Conservation (phyloP, 2,113 vertebrate species). For the Lampris megalopsis region DNA sequence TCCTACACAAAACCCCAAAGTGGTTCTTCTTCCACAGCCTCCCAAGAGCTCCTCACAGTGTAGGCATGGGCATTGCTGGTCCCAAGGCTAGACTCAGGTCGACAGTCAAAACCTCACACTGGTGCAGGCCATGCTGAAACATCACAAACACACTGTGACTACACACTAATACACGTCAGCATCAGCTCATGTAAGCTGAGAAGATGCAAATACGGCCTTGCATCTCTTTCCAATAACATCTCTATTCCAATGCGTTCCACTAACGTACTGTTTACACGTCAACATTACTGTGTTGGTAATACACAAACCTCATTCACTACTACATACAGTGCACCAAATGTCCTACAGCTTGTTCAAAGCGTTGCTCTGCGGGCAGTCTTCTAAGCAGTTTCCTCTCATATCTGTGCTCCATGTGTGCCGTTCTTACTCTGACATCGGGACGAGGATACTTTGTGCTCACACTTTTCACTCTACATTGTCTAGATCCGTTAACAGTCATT, state of each 20-base stretch:
- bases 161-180: constrained; percentile 53
- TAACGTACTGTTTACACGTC: constrained; percentile 9
- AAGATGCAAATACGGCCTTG: constrained; percentile 30
- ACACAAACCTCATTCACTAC: constrained; percentile 30
- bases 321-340: constrained; percentile 33
- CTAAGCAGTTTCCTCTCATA: constrained; percentile 6
- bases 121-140: constrained; percentile 64
- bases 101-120: constrained; percentile 11
- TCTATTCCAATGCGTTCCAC: constrained; percentile 31
- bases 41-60: neutral
- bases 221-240: constrained; percentile 12
- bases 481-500: constrained; percentile 65
- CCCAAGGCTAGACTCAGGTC: constrained; percentile 20
- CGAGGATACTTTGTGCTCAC: constrained; percentile 62
- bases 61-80: constrained; percentile 14
- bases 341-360: neutral
- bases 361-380: neutral
- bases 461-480: constrained; percentile 25
- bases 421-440: constrained; percentile 30
- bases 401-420: constrained; percentile 33
- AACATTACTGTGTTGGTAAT: constrained; percentile 20
- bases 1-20: neutral
- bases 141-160: constrained; percentile 56
- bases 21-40: neutral
- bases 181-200: constrained; percentile 36